These are phyloP conservation scores for Drosophila emarginata DNA, from an alignment of 2,888 invertebrate genomes.

Conservation along the genomic window DNA sequence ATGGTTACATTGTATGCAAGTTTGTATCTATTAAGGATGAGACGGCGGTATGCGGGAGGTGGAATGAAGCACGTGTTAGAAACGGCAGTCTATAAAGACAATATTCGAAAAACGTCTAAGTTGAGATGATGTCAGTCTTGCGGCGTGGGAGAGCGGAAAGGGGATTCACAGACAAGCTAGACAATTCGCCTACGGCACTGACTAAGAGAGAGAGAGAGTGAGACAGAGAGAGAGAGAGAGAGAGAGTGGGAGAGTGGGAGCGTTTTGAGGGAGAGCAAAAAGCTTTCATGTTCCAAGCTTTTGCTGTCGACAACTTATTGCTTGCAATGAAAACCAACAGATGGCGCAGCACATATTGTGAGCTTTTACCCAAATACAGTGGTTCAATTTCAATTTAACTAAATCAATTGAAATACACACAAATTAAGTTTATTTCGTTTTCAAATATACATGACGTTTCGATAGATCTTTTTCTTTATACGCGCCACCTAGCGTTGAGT, in stretches of 20 bases:
- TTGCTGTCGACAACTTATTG: neutral
- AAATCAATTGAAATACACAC: too few relatives aligned
- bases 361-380: constrained; percentile 49
- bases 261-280: constrained; percentile 3
- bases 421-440: too few relatives aligned
- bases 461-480: too few relatives aligned
- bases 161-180: constrained; percentile 42
- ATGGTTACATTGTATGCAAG: constrained; percentile 2
- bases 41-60: neutral
- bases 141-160: neutral
- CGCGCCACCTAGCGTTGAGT: too few relatives aligned
- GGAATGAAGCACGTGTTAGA: constrained; percentile 60
- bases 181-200: constrained; percentile 58
- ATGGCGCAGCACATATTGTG: constrained; percentile 27
- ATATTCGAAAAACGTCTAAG: constrained; percentile 10
- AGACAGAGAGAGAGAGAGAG: neutral
- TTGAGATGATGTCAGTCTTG: constrained; percentile 17
- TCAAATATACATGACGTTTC: too few relatives aligned
- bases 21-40: neutral
- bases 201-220: neutral
- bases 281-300: constrained; percentile 56
- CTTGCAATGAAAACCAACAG: constrained; percentile 34
- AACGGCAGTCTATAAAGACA: constrained; percentile 24
- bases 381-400: constrained; percentile 17
- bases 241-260: neutral